Conservation (phyloP, 2,113 vertebrate genomes). For the Apaloderma vittatum region DNA sequence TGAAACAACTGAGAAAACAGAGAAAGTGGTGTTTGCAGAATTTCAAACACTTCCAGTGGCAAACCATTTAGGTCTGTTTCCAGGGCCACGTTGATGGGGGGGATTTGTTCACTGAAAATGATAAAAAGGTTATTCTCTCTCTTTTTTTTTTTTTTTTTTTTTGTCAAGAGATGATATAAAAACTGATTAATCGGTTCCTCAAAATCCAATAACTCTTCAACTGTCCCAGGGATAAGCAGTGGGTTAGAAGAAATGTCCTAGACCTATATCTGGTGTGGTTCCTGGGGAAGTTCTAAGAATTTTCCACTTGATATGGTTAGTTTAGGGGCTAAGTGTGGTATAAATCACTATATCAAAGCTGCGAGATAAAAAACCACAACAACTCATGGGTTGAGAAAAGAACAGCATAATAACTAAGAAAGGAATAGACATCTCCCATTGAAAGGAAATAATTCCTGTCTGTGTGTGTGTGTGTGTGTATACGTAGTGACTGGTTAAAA, state of each 20-base stretch:
- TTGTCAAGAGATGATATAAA: constrained; percentile 37
- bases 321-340: neutral
- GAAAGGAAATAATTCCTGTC: neutral
- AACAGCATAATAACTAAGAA: neutral
- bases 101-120: neutral
- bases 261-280: neutral
- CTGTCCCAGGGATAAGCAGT: neutral
- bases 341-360: too few species aligned
- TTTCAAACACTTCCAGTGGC: neutral
- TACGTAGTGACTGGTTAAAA: neutral
- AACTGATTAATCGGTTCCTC: neutral
- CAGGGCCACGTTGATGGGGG: neutral
- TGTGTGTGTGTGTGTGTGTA: neutral
- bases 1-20: neutral
- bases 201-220: constrained; percentile 11
- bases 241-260: neutral
- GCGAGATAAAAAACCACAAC: too few species aligned
- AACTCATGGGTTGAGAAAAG: neutral
- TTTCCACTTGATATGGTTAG: neutral
- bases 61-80: neutral
- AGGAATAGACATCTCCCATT: neutral
- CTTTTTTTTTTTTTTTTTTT: neutral
- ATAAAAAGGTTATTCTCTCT: constrained; percentile 15
- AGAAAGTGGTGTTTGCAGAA: neutral
- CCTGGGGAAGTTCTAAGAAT: neutral